These are phyloP conservation scores for Corapipo altera DNA, from an alignment of 2,113 vertebrate genomes.

Conservation along the genomic window DNA sequence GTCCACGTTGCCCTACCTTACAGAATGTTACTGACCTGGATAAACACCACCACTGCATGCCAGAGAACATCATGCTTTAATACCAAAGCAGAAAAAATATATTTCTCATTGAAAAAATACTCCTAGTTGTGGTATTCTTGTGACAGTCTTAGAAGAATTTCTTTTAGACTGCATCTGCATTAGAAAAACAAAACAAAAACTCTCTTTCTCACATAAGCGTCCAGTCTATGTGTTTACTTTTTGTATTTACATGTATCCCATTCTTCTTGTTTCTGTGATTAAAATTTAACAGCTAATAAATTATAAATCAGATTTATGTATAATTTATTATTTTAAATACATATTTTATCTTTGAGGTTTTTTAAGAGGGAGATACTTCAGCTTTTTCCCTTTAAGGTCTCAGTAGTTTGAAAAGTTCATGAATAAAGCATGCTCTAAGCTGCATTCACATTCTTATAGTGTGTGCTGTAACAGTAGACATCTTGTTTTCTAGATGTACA, in stretches of 20 bases:
- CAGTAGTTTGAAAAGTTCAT: slow-evolving; percentile 73
- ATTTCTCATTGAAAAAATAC: neutral
- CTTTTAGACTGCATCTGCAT: neutral
- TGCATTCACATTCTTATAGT: slow-evolving; percentile 76
- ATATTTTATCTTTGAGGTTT: slow-evolving; percentile 77
- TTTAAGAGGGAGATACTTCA: slow-evolving; percentile 66
- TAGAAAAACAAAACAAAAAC: neutral
- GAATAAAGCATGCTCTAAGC: slow-evolving; percentile 73
- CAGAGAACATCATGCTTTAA: slow-evolving; percentile 23
- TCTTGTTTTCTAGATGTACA: slow-evolving; percentile 63
- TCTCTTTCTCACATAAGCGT: neutral
- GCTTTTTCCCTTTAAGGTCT: slow-evolving; percentile 70
- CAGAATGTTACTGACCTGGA: slow-evolving; percentile 28
- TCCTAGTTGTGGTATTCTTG: neutral
- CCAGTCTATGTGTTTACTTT: slow-evolving; percentile 55
- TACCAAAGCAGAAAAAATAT: neutral
- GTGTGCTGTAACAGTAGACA: slow-evolving; percentile 63
- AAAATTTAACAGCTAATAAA: slow-evolving; percentile 75
- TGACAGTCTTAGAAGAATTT: neutral
- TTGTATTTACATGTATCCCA: slow-evolving; percentile 62
- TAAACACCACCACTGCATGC: neutral
- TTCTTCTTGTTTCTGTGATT: slow-evolving; percentile 74
- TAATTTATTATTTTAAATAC: slow-evolving; percentile 79
- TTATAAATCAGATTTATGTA: slow-evolving; percentile 74
- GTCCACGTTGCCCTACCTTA: neutral